These are phyloP conservation scores for Pogonognathellus flavescens DNA, from an alignment of 1,140 invertebrate species.

Conservation along the genomic window DNA sequence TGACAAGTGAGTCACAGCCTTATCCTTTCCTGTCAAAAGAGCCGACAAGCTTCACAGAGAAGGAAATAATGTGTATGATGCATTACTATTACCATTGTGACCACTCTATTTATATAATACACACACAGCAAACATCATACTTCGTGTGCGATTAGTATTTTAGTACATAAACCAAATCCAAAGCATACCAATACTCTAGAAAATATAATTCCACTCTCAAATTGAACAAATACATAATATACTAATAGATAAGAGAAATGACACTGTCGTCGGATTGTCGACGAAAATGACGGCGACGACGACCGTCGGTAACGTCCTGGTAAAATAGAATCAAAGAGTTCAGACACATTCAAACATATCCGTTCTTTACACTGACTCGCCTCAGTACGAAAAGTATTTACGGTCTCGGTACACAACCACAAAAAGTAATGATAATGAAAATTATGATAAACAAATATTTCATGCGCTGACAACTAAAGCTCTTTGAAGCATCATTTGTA, in stretches of 20 bases:
- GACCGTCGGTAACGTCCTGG: too few relatives aligned
- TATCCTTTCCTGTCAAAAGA: slow-evolving; percentile 38
- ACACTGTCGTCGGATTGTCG: too few relatives aligned
- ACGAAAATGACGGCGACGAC: too few relatives aligned
- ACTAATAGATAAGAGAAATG: neutral
- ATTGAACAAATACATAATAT: slow-evolving; percentile 11
- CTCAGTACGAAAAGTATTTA: too few relatives aligned
- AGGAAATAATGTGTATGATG: neutral
- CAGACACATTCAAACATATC: too few relatives aligned
- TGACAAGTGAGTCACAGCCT: neutral
- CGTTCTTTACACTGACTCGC: too few relatives aligned
- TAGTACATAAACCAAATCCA: neutral
- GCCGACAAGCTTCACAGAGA: slow-evolving; percentile 6
- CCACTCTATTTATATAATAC: neutral
- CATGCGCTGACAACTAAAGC: too few relatives aligned
- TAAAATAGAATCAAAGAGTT: too few relatives aligned
- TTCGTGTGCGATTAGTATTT: neutral
- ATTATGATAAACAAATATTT: too few relatives aligned
- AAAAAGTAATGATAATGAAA: too few relatives aligned
- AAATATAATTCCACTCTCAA: slow-evolving; percentile 15
- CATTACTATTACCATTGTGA: neutral
- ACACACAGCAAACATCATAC: neutral
- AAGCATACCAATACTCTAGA: slow-evolving; percentile 19
- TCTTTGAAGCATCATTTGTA: too few relatives aligned
- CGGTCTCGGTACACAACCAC: too few relatives aligned